Base-by-base conservation (phyloP, 1,140 invertebrate genomes). In the Lamellibrachia luymesi region DNA sequence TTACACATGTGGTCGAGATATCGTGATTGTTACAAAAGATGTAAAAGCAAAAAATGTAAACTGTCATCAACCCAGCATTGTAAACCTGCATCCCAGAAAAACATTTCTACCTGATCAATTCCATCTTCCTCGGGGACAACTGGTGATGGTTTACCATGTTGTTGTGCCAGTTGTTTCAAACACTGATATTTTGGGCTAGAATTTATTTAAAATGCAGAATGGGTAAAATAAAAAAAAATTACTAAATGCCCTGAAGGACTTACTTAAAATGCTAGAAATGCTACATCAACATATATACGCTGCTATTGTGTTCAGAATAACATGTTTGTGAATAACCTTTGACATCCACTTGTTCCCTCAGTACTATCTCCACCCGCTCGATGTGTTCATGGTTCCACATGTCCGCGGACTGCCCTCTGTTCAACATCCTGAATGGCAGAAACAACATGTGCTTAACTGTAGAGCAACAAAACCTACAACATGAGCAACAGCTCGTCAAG, bases 361-460 rank as follows among this genome's bases (percentile, higher is more conserved):
- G 94, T 38, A 95, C 95, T 56, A 96, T 95, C 93, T 96, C 96
- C 7, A 96, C 94, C 94, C 95, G 94, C 13, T 96, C 95, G 25
- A 96, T 95, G 93, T 96, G 94, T 90, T 96, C 93, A 64, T 93
- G 95, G 94, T 95, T 95, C 93, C 95, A 94, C 5, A 96, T 38
- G 27, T 92, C 91, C 64, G 95, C 95, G 51, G 96, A 93, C 5
- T 92, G 93, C 2, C 95, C 94, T 93, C 93, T 94, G 93, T 95
- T 96, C 7, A 91, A 64, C 91, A 50, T 91, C 96, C 96, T 94
- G 56, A 95, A 94, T 92, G n/a, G 91, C 51, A 93, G 52, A 93
- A 92, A 91, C 25, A 51, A 93, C 49, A 93, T 92, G 13, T 25
- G 7, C 50, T 90, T n/a, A 13, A 51, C 7, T 92, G 8, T 38